A percentile compares a stretch with the other conserved stretches of the same genome.
These are phyloP conservation scores for Gobio occitaniae DNA, from an alignment of 2,797 vertebrate species.

Conservation along the genomic window DNA sequence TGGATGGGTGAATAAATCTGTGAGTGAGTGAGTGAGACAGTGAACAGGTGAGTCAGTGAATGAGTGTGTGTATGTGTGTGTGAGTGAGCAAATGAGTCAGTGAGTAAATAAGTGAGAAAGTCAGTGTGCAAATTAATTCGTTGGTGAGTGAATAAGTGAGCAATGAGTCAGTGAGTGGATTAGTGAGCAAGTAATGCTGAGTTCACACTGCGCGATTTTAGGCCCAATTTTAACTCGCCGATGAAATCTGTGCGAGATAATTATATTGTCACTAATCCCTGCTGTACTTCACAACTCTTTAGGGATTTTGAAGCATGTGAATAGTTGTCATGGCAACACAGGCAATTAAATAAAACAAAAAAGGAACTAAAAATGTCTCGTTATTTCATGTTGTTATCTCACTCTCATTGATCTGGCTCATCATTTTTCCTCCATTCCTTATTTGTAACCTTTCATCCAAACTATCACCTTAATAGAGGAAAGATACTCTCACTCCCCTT, in stretches of 20 bases:
- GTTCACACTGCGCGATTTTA: too few relatives aligned
- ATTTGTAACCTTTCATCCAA: conserved; percentile 42
- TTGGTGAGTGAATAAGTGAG: not conserved
- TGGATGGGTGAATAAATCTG: not conserved
- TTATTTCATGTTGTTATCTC: not conserved
- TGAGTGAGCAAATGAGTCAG: not conserved
- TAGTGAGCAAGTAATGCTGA: too few relatives aligned
- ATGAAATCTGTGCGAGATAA: not conserved
- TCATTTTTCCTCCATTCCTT: conserved; percentile 27
- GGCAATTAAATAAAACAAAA: conserved; percentile 47
- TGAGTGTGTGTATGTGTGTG: not conserved
- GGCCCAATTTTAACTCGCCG: too few relatives aligned
- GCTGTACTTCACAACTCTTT: conserved; percentile 31
- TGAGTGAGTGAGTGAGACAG: too few relatives aligned
- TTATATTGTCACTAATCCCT: not conserved
- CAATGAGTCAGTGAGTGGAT: not conserved
- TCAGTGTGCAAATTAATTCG: not conserved
- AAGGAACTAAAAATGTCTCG: conserved; percentile 5
- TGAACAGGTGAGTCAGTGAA: not conserved
- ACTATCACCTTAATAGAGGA: conserved; percentile 18
- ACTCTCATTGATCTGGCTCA: conserved; percentile 12
- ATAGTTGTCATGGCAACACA: conserved; percentile 54
- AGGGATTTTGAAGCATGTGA: conserved; percentile 40
- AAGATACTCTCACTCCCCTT: not conserved
- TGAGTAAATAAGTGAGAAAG: not conserved